These are phyloP conservation scores for Stomorhina lunata DNA, from an alignment of 2,888 invertebrate species.

Conservation along the genomic window DNA sequence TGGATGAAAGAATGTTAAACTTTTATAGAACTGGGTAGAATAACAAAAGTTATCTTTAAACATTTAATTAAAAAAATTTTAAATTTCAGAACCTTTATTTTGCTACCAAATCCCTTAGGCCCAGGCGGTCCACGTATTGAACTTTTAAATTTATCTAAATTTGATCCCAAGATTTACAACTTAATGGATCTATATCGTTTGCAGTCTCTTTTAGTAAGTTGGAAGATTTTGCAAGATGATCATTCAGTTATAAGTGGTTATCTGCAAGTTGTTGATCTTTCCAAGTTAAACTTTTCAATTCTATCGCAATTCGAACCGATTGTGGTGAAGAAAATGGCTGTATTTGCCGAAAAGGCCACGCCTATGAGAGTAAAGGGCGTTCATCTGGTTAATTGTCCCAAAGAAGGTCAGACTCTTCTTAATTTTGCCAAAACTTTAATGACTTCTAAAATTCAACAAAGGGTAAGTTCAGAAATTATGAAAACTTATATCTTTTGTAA, in stretches of 20 bases:
- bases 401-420: too few relatives aligned
- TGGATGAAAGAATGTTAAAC: conserved; percentile 67
- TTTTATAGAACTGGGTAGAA: conserved; percentile 65
- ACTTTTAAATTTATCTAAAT: conserved; percentile 80
- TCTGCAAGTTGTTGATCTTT: conserved; percentile 82
- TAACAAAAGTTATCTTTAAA: too few relatives aligned
- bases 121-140: conserved; percentile 80
- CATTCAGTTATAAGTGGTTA: conserved; percentile 81
- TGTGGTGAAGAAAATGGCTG: conserved; percentile 82
- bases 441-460: too few relatives aligned
- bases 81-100: too few relatives aligned
- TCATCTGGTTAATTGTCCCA: too few relatives aligned
- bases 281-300: conserved; percentile 82
- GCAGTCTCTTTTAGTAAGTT: conserved; percentile 82
- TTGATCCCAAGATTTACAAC: conserved; percentile 79
- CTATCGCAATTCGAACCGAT: too few relatives aligned
- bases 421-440: too few relatives aligned
- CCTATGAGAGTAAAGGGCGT: too few relatives aligned
- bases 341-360: too few relatives aligned
- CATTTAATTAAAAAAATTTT: too few relatives aligned
- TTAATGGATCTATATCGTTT: conserved; percentile 81
- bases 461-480: too few relatives aligned
- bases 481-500: too few relatives aligned
- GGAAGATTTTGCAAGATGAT: conserved; percentile 83
- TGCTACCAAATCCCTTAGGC: conserved; percentile 75